Percentiles rank a stretch among this genome's conserved stretches.
phyloP scores from a whole-genome alignment of 2,113 vertebrate genomes.

The Neodontobutis hainanensis region DNA sequence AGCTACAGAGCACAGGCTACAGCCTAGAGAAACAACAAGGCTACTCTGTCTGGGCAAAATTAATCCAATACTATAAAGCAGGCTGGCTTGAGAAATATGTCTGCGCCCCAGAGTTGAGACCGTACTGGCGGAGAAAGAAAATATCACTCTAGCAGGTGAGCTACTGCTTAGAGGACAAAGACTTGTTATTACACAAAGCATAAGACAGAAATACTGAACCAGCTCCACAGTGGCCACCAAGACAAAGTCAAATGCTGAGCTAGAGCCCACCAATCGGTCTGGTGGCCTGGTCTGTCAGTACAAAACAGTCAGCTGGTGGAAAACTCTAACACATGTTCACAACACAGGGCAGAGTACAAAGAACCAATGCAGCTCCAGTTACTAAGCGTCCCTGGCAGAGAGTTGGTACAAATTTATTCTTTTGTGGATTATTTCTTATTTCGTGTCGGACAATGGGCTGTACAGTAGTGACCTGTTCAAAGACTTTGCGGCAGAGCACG shows the following conservation, averaged over 20 bases:
- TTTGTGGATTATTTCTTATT: background rate
- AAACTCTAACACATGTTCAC: background rate
- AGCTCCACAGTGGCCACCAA: background rate
- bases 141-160: background rate
- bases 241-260: slow-evolving; percentile 16
- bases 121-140: slow-evolving; percentile 1
- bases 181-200: background rate
- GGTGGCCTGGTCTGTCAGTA: slow-evolving; percentile 9
- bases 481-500: background rate
- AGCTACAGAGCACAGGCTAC: slow-evolving; percentile 10
- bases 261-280: background rate
- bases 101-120: background rate
- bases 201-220: background rate
- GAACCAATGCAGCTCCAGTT: background rate
- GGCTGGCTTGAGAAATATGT: slow-evolving; percentile 3
- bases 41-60: slow-evolving; percentile 11
- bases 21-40: slow-evolving; percentile 2
- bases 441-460: slow-evolving; percentile 1
- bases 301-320: slow-evolving; percentile 3
- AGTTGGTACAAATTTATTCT: background rate
- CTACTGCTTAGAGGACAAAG: slow-evolving; percentile 19
- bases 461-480: background rate
- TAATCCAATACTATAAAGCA: slow-evolving; percentile 7
- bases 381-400: slow-evolving; percentile 4
- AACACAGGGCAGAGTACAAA: background rate